A percentile compares a stretch with the other conserved stretches of the same genome.
Conservation (phyloP, 1,140 invertebrate genomes). For the Lucilia cuprina region DNA sequence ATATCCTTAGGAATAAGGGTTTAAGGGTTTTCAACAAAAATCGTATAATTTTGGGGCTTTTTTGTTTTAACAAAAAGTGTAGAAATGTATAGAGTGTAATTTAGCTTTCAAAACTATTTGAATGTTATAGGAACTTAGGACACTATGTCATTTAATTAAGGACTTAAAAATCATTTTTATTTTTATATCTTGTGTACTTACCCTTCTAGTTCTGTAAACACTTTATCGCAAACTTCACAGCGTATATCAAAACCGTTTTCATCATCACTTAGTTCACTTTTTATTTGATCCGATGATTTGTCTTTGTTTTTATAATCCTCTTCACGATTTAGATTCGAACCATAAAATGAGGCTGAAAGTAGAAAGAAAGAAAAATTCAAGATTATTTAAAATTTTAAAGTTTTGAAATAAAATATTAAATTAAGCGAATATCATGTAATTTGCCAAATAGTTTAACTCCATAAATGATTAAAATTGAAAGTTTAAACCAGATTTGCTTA, state of each 20-base stretch:
- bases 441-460: background rate
- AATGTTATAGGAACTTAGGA: too few species aligned
- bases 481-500: background rate
- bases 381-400: background rate
- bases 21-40: too few species aligned
- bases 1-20: too few species aligned
- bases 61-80: too few species aligned
- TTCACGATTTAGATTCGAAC: constrained; percentile 66
- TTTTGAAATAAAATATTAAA: too few species aligned
- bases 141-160: too few species aligned
- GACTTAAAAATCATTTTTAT: too few species aligned
- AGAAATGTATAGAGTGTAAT: too few species aligned
- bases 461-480: background rate
- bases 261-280: constrained; percentile 67
- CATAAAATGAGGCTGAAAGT: constrained; percentile 71
- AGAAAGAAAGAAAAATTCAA: constrained; percentile 23
- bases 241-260: constrained; percentile 68
- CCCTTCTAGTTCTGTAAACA: constrained; percentile 74
- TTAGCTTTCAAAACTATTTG: too few species aligned
- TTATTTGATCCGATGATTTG: constrained; percentile 50
- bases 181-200: too few species aligned
- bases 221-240: constrained; percentile 75
- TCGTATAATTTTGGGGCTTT: too few species aligned
- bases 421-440: too few species aligned
- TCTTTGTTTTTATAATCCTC: constrained; percentile 65